Evolutionary conservation across 2,888 invertebrate species (phyloP), one percentile per base, ranked within the genome.

Genomic region (Orthonevra nobilis): DNA sequence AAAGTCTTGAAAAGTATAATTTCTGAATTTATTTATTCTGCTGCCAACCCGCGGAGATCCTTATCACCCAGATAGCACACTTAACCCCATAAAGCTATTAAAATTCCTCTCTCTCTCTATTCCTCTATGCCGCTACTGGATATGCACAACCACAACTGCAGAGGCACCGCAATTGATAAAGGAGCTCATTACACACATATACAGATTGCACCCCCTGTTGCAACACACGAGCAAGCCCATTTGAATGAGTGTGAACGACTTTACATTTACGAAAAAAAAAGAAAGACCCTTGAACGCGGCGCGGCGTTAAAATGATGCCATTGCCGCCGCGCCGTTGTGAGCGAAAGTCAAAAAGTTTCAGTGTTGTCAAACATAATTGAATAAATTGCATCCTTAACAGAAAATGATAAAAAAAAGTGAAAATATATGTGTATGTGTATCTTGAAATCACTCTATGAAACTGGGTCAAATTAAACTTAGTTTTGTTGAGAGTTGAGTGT

Each of bases 291-390:
- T 20, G 17, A 36, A 36, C 20, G 40, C 19, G 36, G 12, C 38
- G 26, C 20, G 40, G 38, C 44, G 38, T 56, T 40, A 56, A 73
- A 68, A 68, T 23, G 58, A 36, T 79, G 73, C 79, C 79, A 79
- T 73, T 79, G 79, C 79, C 79, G 56, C 44, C 12, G 36, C 12
- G 36, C 9, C 12, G 14, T 26, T 56, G 66, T 42, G 46, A 68
- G 68, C 40, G 79, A 79, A 72, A 77, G 79, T 79, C 61, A 58
- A 61, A 75, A 73, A 79, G 73, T 79, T 73, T 61, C 19, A 50
- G 38, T 42, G 61, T 42, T 79, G 79, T 79, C 79, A 79, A 79
- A 79, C 68, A 73, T 79, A 79, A 79, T 79, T 79, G 79, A 79
- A 79, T 79, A 73, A 79, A 79, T 73, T 79, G 79, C 79, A 68